These are phyloP conservation scores for Heliocidaris erythrogramma DNA, from an alignment of 35 echinoderm and acorn worm genomes.

Conservation along the genomic window DNA sequence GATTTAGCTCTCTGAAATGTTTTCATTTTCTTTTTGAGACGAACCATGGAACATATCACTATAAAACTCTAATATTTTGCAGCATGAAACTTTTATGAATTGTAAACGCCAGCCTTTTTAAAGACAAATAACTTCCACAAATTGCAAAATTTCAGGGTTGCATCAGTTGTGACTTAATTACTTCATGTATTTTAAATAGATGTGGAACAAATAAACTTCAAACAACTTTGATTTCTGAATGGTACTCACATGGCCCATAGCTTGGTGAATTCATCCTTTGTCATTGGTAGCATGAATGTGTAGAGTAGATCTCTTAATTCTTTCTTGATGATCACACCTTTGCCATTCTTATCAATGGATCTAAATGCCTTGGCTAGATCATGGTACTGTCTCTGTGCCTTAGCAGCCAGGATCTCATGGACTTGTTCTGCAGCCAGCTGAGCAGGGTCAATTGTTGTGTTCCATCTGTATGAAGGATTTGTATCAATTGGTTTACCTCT, in stretches of 20 bases:
- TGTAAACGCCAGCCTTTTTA: too few relatives aligned
- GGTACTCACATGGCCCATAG: constrained; percentile 79
- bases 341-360: constrained; percentile 90
- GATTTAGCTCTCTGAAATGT: too few relatives aligned
- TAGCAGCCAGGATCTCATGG: constrained; percentile 90
- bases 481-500: neutral
- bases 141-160: too few relatives aligned
- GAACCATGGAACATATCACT: too few relatives aligned
- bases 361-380: constrained; percentile 94
- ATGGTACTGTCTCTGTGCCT: constrained; percentile 86
- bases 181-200: too few relatives aligned
- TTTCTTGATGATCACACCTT: constrained; percentile 94
- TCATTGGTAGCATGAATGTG: constrained; percentile 98
- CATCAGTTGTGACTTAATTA: too few relatives aligned
- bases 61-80: too few relatives aligned
- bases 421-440: constrained; percentile 89
- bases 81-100: too few relatives aligned
- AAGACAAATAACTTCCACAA: too few relatives aligned
- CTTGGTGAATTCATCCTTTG: constrained; percentile 81
- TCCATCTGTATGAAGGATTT: constrained; percentile 64
- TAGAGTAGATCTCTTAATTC: constrained; percentile 91
- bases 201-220: too few relatives aligned
- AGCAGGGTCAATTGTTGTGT: constrained; percentile 81
- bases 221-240: neutral
- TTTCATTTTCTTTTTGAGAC: too few relatives aligned